Evolutionary conservation across 2,113 vertebrate genomes (phyloP).

Genomic region (Anolis carolinensis): DNA sequence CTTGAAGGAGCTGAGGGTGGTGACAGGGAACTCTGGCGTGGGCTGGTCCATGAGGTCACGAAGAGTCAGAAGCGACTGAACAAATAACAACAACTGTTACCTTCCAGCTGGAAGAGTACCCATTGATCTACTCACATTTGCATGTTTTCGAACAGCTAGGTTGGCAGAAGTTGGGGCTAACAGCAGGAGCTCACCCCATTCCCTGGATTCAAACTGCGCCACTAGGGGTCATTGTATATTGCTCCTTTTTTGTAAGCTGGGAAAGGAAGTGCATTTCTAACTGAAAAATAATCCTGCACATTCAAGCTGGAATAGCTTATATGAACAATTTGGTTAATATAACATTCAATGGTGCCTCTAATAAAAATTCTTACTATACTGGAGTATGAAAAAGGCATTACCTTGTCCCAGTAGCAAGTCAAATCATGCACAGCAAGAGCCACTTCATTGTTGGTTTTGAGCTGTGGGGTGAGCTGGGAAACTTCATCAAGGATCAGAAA

Average conservation of each 20-base stretch:
- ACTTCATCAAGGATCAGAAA: constrained; percentile 88
- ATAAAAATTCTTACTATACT: not conserved
- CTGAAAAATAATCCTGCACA: not conserved
- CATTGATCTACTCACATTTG: no score
- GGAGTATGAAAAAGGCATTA: constrained; percentile 48
- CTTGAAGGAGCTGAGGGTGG: no score
- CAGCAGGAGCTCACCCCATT: no score
- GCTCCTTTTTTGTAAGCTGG: not conserved
- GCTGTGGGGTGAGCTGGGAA: constrained; percentile 38
- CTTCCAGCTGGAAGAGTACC: no score
- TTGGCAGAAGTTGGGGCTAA: no score
- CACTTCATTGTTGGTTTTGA: constrained; percentile 64
- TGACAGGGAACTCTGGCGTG: no score
- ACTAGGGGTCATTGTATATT: no score
- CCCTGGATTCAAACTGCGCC: no score
- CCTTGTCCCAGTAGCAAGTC: constrained; percentile 90
- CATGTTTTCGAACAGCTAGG: no score
- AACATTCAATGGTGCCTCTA: not conserved
- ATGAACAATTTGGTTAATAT: not conserved
- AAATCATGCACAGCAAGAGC: constrained; percentile 80
- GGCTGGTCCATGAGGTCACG: no score
- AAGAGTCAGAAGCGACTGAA: no score
- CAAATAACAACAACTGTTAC: no score
- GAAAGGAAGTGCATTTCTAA: not conserved
- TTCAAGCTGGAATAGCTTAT: not conserved